Base-by-base conservation (phyloP, 2,888 invertebrate species). In the Andrena bucephala region DNA sequence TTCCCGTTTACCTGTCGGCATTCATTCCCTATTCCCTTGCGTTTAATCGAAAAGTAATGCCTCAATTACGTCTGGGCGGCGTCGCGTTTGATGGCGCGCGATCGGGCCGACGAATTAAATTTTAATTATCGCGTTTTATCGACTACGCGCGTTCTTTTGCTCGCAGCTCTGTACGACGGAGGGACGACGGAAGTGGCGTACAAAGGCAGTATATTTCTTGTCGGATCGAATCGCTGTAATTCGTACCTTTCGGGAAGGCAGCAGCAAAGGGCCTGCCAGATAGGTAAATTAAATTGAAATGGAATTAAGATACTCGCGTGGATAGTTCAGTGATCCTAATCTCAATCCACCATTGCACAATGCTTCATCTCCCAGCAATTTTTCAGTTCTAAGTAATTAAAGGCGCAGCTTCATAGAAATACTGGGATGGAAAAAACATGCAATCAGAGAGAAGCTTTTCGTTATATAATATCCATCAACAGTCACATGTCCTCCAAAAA, bases 21-120 rank as follows among this genome's bases (percentile, higher is more conserved):
- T 88, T 87, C 84, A 81, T 87, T 88, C 84, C 69, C 87, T 81
- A 83, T 85, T 87, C 85, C 85, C 76, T 86, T 83, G 84, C 87
- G 87, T 91, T 90, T 93, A 92, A 93, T 93, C 91, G 91, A 89
- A 91, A 92, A 92, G 91, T 92, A 92, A 92, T 92, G 90, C 89
- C 88, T 89, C 90, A 90, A 91, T 92, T 91, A 92, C 89, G 83
- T 72, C 81, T 78, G 69, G 50, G 75, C 68, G 76, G 74, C 60
- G 67, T 73, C 72, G 77, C 66, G 77, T 77, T 81, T 74, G 70
- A 79, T 73, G 74, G 79, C 72, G 66, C 75, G 72, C 83, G 79
- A 85, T 90, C 83, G 80, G 83, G 79, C 72, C 81, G 86, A 87
- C 84, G 84, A 89, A 92, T 91, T 89, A 90, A 90, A 89, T 91